phyloP scores from a whole-genome alignment of 2,797 vertebrate species.

The Holocentrus rufus region DNA sequence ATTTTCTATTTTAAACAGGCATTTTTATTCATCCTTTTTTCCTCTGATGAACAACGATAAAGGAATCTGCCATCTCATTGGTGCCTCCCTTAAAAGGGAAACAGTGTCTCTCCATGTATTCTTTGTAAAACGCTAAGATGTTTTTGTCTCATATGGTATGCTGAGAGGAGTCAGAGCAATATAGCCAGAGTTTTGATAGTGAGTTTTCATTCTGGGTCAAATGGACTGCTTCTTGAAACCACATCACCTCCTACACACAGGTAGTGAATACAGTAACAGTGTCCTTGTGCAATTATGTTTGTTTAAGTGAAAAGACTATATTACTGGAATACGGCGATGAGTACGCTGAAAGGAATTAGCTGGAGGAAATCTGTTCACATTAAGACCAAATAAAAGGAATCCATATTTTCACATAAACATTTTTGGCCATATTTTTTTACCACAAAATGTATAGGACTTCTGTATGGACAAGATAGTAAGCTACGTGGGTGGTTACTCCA shows the following conservation, averaged over 20 bases:
- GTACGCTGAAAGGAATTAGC: neutral
- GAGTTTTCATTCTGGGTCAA: too few relatives aligned
- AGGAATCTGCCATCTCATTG: neutral
- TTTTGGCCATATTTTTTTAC: neutral
- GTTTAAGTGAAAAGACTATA: too few relatives aligned
- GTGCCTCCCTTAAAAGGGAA: neutral
- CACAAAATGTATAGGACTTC: neutral
- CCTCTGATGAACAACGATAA: neutral
- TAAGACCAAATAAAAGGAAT: neutral
- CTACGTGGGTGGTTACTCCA: constrained; percentile 57
- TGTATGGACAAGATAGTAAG: constrained; percentile 33
- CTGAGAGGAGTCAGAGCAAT: too few relatives aligned
- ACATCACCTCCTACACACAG: too few relatives aligned
- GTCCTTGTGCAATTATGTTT: too few relatives aligned
- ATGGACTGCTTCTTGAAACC: too few relatives aligned
- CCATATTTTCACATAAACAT: neutral
- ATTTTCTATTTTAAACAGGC: too few relatives aligned
- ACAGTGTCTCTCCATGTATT: neutral
- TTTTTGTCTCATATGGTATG: too few relatives aligned
- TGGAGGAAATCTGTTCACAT: neutral
- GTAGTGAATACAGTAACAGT: too few relatives aligned
- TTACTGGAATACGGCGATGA: too few relatives aligned
- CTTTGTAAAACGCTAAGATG: neutral
- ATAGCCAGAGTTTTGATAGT: too few relatives aligned
- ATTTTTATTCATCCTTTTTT: neutral